Evolutionary conservation across 2,797 vertebrate genomes (phyloP).

Genomic region (Lutjanus campechanus): DNA sequence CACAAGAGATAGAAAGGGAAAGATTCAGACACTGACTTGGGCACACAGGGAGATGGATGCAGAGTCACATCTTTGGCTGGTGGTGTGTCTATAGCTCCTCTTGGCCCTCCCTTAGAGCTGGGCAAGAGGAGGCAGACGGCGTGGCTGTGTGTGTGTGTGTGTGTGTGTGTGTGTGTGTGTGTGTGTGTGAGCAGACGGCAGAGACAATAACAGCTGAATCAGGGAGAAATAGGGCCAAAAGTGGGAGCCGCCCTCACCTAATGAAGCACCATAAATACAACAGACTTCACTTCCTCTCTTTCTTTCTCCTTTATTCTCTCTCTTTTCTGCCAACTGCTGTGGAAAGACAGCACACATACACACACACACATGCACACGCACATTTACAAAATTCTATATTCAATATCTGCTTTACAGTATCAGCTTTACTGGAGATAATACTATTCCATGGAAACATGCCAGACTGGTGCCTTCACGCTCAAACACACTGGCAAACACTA

Average conservation of each 20-base stretch:
- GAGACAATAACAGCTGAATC: conserved; percentile 61
- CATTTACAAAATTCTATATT: conserved; percentile 13
- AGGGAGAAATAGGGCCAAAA: conserved; percentile 58
- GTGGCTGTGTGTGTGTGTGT: too few relatives aligned
- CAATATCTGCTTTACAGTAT: conserved; percentile 22
- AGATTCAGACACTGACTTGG: conserved; percentile 24
- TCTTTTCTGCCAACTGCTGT: conserved; percentile 17
- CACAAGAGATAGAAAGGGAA: conserved; percentile 6
- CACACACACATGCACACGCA: not conserved
- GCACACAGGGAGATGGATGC: not conserved
- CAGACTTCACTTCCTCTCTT: conserved; percentile 8
- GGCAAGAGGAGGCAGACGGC: conserved; percentile 9
- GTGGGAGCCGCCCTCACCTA: conserved; percentile 34
- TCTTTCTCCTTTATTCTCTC: conserved; percentile 4
- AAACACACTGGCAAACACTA: conserved; percentile 33
- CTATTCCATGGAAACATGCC: conserved; percentile 38
- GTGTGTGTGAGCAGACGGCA: conserved; percentile 1
- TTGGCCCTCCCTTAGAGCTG: conserved; percentile 28
- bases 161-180: not conserved
- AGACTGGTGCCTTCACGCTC: conserved; percentile 28
- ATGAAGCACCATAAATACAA: conserved; percentile 53
- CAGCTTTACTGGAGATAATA: conserved; percentile 38
- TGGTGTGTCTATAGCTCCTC: conserved; percentile 3
- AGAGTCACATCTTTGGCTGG: conserved; percentile 41
- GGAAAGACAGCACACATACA: not conserved